Evolutionary conservation across 2,888 invertebrate species (phyloP).

Genomic region (Patella pellucida): DNA sequence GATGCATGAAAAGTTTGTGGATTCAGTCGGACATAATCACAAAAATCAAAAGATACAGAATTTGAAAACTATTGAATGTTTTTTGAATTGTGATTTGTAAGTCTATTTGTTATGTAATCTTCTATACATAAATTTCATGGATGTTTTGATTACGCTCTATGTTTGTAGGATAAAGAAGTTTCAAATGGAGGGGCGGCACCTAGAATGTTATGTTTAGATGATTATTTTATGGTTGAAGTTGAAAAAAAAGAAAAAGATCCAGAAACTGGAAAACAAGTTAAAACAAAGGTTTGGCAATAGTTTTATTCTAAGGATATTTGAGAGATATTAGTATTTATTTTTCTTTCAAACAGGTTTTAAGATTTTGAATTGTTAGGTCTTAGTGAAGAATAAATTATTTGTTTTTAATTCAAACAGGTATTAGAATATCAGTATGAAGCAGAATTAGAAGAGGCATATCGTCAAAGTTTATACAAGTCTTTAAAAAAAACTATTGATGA

Average conservation of each 20-base stretch:
- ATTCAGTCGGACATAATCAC: too few relatives aligned
- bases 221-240: conserved; percentile 89
- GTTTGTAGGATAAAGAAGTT: conserved; percentile 78
- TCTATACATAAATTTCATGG: background rate
- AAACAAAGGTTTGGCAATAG: conserved; percentile 73
- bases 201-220: conserved; percentile 92
- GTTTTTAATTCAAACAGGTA: conserved; percentile 73
- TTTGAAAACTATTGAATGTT: too few relatives aligned
- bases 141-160: conserved; percentile 9
- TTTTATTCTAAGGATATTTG: background rate
- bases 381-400: background rate
- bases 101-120: background rate
- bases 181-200: conserved; percentile 91
- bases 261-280: conserved; percentile 81
- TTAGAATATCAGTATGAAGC: conserved; percentile 92
- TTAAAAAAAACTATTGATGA: conserved; percentile 92
- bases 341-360: background rate
- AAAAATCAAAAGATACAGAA: too few relatives aligned
- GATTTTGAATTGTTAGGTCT: background rate
- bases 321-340: background rate
- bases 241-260: conserved; percentile 75
- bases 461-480: conserved; percentile 85
- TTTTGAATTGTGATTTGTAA: background rate
- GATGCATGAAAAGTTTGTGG: too few relatives aligned
- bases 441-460: conserved; percentile 85